These are phyloP conservation scores for Lobophora halterata DNA, from an alignment of 2,888 invertebrate species.

Conservation along the genomic window DNA sequence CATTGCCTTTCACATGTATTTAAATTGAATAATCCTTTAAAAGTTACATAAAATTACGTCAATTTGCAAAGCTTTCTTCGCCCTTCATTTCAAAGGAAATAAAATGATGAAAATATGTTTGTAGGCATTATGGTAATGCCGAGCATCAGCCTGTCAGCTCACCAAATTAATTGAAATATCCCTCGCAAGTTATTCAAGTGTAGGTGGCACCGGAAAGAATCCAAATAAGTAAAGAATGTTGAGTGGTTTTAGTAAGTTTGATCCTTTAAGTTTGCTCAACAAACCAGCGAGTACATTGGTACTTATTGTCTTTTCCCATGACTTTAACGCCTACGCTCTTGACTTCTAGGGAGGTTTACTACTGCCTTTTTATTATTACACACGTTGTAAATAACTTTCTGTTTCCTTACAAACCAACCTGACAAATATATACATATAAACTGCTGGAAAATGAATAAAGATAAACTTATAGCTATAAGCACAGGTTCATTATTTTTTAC, in stretches of 20 bases:
- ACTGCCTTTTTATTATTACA: no score
- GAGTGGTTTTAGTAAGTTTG: constrained; percentile 1
- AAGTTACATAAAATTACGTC: constrained; percentile 4
- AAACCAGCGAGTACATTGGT: background rate
- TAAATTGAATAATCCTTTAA: constrained; percentile 5
- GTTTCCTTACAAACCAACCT: constrained; percentile 9
- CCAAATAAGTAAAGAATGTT: constrained; percentile 5
- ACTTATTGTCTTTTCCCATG: constrained; percentile 22
- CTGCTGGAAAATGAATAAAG: no score
- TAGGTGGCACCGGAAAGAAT: constrained; percentile 16
- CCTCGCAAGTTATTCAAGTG: constrained; percentile 8
- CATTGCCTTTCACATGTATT: no score
- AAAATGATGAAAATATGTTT: constrained; percentile 1
- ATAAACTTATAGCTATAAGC: no score
- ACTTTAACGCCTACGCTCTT: constrained; percentile 3
- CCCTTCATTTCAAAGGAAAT: constrained; percentile 4
- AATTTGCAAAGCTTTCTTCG: constrained; percentile 1
- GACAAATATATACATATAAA: constrained; percentile 2
- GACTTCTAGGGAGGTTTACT: constrained; percentile 9
- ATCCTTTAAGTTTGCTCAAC: constrained; percentile 1
- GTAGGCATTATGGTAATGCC: constrained; percentile 17
- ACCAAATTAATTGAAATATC: constrained; percentile 18
- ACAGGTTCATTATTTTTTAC: background rate
- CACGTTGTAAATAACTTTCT: constrained; percentile 13
- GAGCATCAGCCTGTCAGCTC: constrained; percentile 5